phyloP scores from a whole-genome alignment of 2,888 invertebrate species.

The Scrobipalpa costella region DNA sequence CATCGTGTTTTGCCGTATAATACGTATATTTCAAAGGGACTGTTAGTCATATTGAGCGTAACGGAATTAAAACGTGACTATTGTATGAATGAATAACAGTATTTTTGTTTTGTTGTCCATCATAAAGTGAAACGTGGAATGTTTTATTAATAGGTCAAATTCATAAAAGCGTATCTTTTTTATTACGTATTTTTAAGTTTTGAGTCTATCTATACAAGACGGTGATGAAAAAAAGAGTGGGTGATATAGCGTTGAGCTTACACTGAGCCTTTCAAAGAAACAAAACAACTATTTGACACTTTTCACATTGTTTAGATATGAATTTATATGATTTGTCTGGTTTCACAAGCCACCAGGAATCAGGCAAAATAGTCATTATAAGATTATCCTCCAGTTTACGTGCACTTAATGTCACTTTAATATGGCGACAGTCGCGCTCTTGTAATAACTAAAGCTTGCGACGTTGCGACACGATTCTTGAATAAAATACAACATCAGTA shows the following conservation, averaged over 20 bases:
- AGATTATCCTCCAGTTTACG: background rate
- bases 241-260: no score
- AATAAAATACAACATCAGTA: background rate
- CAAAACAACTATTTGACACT: no score
- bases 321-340: no score
- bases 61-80: slow-evolving; percentile 8
- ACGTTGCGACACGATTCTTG: background rate
- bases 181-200: no score
- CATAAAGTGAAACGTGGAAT: background rate
- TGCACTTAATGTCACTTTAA: slow-evolving; percentile 2
- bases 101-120: background rate
- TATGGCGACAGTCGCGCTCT: background rate
- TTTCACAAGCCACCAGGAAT: no score
- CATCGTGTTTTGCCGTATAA: background rate
- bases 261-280: no score
- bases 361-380: background rate
- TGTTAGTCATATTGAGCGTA: slow-evolving; percentile 7
- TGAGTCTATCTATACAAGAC: no score
- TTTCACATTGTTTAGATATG: no score
- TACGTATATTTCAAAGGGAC: background rate
- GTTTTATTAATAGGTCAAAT: no score
- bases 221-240: no score
- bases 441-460: slow-evolving; percentile 1
- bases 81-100: slow-evolving; percentile 9
- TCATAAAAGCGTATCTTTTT: no score